Conservation (phyloP, 2,113 vertebrate species). For the Chamaea fasciata region DNA sequence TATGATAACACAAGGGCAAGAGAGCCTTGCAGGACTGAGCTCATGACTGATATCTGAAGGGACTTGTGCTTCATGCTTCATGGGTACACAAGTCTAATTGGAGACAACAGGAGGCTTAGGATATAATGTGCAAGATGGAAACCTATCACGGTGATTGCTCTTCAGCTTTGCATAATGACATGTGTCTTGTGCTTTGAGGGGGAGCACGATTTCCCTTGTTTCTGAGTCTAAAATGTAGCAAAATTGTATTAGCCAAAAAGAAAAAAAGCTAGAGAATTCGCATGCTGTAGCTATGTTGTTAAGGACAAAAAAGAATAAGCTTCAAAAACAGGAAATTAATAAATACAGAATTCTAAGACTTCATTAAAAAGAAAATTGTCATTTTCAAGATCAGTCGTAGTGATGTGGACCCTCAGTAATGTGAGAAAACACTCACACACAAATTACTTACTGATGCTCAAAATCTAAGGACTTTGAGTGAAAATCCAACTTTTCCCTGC, state of each 20-base stretch:
- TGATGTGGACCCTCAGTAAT: background rate
- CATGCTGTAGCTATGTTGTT: background rate
- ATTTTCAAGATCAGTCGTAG: background rate
- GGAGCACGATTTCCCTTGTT: background rate
- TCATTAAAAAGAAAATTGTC: background rate
- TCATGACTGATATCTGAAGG: background rate
- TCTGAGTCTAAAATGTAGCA: background rate
- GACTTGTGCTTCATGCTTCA: background rate
- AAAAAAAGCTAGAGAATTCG: background rate
- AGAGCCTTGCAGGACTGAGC: background rate
- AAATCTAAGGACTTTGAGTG: background rate
- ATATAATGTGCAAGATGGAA: background rate
- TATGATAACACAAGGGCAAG: rapidly evolving
- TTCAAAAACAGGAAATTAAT: background rate
- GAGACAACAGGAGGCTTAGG: background rate
- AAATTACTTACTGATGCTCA: background rate
- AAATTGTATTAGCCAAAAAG: background rate
- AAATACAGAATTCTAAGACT: background rate
- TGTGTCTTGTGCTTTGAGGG: background rate
- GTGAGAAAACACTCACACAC: background rate
- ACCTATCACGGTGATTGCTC: background rate
- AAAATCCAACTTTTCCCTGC: background rate
- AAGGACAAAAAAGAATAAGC: background rate
- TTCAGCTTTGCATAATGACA: background rate
- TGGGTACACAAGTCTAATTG: background rate